Evolutionary conservation across 2,888 invertebrate species (phyloP).

Genomic region (Macroteleia sp.): DNA sequence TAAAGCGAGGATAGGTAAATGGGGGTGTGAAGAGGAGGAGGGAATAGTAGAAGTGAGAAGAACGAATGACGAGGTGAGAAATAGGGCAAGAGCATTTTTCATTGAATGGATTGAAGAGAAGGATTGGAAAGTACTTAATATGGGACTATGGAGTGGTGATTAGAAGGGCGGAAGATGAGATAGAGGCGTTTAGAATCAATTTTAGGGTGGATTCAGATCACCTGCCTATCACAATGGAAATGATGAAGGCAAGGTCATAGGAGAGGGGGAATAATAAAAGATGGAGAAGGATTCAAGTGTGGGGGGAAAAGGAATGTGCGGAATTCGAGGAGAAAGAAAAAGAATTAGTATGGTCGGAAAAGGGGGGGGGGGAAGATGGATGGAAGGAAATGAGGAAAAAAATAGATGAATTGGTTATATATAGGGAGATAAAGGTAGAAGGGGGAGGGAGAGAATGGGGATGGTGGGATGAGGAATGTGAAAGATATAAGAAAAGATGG

Average conservation of each 20-base stretch:
- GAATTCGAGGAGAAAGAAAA: neutral
- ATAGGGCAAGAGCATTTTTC: neutral
- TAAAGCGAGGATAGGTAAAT: slow-evolving; percentile 4
- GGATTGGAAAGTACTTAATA: neutral
- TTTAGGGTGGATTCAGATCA: slow-evolving; percentile 4
- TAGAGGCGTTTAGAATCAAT: neutral
- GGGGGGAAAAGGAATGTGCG: neutral
- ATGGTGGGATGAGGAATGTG: slow-evolving; percentile 10
- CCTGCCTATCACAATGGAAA: neutral
- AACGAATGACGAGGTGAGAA: neutral
- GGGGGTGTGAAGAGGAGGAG: neutral
- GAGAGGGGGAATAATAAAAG: no score
- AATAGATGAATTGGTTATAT: neutral
- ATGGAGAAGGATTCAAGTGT: neutral
- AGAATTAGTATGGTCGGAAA: neutral
- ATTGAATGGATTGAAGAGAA: neutral
- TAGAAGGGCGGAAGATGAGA: neutral
- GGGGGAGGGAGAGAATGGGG: neutral
- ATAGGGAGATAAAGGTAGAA: no score
- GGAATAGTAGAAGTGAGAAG: neutral
- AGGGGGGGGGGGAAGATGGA: neutral
- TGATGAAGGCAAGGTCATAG: no score
- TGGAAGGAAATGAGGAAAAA: slow-evolving; percentile 5
- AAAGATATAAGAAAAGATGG: neutral
- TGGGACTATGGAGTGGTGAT: no score